Evolutionary conservation across 2,797 vertebrate species (phyloP), one percentile per base, ranked within the genome.

Genomic region (Loriculus beryllinus): DNA sequence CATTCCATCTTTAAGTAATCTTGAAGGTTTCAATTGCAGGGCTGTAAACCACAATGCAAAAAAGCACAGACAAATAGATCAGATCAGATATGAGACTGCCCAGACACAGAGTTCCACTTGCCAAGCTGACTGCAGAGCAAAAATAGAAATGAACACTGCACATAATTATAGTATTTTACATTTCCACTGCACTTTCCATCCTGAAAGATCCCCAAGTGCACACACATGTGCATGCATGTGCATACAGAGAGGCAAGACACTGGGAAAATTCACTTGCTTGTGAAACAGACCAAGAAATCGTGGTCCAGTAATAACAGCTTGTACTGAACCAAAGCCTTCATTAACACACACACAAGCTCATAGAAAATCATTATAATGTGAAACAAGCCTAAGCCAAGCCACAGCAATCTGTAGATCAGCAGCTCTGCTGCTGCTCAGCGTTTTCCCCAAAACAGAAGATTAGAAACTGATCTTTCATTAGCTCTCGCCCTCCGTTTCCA

Each of bases 21-120:
- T 52, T 84, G 81, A 93, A 96, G 88, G 82, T 94, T 95, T 94
- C 95, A 92, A 92, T 91, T 92, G 91, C 93, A 90, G 29, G 65
- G 83, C 91, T 94, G 85, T 77, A 95, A 96, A 94, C 92, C 95
- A 90, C 95, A 92, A 96, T 69, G 95, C 93, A 96, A 96, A 96
- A 96, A 92, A 92, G 87, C 88, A 74, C 26, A 86, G 90, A 86
- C 88, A 90, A 93, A 90, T 93, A 92, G 90, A 96, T 90, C 93
- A 69, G 75, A 93, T 93, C 87, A 95, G 93, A 96, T 93, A 88
- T 40, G 85, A 95, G 78, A 91, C 93, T 96, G 88, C 92, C 92
- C 91, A 96, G 96, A 96, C 95, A 82, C 74, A 86, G 92, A 96
- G 82, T 57, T 94, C 62, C 64, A 60, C 87, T 94, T 96, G 95